Evolutionary conservation across 2,797 vertebrate species (phyloP), one percentile per base, ranked within the genome.

Genomic region (Phrynocephalus vlangalii): DNA sequence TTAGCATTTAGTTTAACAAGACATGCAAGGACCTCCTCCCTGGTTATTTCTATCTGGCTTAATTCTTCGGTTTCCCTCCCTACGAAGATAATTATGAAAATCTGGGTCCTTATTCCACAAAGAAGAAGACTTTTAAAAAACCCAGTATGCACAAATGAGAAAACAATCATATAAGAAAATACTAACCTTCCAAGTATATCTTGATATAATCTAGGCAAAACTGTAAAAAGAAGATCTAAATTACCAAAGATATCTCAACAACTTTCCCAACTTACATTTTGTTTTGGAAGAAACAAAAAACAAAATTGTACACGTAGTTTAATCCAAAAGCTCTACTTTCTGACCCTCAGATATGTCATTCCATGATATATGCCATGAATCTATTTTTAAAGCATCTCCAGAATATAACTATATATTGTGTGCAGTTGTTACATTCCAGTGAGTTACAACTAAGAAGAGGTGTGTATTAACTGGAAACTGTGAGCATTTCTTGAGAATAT

Each of bases 161-260:
- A 1, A 56, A 83, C 30, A 38, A 84, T 76, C 1, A 72, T 13
- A 79, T 20, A 0, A 89, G 91, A 89, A 86, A 38, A 87, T 91
- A 89, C 96, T 91, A 97, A 98, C 98, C 98, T 97, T 98, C 97
- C 24, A 98, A 97, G 48, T 97, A 97, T 94, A 99, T 98, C 96
- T 98, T 97, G 95, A 99, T 98, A 92, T 95, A 95, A 78, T 99
- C 98, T 86, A 98, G 95, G 92, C 97, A 98, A 95, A 99, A 99
- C 99, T 99, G 88, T 24, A 94, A 85, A 77, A 94, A 76, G 28
- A 89, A 71, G 56, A 89, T 93, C 92, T 22, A 85, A 2, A 88
- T 73, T 3, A 85, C 0, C 44, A 84, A 88, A 33, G 48, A 1
- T 13, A 22, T 60, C 20, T n/a, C 78, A 68, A 82, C 85, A 63